A percentile compares a stretch with the other conserved stretches of the same genome.
Conservation (phyloP, 2,113 vertebrate genomes). For the Sialia sialis region DNA sequence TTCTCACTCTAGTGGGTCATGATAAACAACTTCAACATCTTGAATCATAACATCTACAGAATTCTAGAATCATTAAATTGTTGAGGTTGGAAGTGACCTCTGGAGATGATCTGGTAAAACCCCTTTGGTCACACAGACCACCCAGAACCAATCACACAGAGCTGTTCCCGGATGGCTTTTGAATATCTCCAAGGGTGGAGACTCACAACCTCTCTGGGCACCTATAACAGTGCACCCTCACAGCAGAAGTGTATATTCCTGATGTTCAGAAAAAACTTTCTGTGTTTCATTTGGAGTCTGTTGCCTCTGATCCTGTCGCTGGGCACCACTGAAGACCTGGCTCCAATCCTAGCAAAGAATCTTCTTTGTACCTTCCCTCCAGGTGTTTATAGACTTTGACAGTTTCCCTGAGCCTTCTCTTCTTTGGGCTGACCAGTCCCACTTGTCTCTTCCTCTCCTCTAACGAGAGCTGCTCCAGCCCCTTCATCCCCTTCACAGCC, state of each 20-base stretch:
- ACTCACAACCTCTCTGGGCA: neutral
- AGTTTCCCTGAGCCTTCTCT: neutral
- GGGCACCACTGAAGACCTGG: neutral
- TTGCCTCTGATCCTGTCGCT: neutral
- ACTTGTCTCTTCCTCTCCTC: neutral
- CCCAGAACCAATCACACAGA: neutral
- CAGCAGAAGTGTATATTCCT: neutral
- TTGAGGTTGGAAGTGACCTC: neutral
- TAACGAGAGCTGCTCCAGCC: neutral
- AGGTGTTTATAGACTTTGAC: neutral
- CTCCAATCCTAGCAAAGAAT: neutral
- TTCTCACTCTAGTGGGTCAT: neutral
- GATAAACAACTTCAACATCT: neutral
- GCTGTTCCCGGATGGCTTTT: neutral
- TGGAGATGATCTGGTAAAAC: neutral
- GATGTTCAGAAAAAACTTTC: neutral
- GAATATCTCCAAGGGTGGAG: neutral
- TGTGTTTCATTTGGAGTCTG: neutral
- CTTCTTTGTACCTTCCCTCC: neutral
- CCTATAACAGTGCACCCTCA: neutral
- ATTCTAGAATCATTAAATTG: neutral
- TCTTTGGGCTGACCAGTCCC: neutral
- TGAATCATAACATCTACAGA: neutral
- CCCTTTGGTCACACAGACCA: neutral
- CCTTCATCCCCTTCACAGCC: neutral